phyloP scores from a whole-genome alignment of 2,113 vertebrate species.

The Terrapene triunguis region DNA sequence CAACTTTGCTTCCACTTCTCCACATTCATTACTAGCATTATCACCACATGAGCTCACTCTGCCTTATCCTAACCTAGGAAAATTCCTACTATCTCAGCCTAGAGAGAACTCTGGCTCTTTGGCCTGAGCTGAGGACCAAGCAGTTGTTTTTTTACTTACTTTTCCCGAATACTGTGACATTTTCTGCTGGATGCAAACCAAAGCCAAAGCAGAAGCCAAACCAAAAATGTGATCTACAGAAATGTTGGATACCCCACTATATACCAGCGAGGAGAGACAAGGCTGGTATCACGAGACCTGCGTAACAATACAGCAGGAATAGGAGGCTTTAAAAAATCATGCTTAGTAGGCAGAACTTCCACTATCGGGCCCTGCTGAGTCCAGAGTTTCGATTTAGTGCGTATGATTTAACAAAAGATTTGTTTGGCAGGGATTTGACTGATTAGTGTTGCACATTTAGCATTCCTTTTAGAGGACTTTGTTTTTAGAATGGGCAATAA shows the following conservation, averaged over 20 bases:
- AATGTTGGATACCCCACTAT: conserved; percentile 82
- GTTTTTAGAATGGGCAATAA: background rate
- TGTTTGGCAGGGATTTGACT: conserved; percentile 83
- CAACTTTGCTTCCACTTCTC: background rate
- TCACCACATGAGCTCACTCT: background rate
- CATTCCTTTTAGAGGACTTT: conserved; percentile 56
- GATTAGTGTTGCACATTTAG: conserved; percentile 63
- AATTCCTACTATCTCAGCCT: background rate
- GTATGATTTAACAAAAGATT: conserved; percentile 85
- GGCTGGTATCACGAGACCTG: conserved; percentile 25
- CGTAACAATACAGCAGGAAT: conserved; percentile 81
- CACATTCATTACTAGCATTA: fast-evolving
- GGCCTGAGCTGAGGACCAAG: background rate
- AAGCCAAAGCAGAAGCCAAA: conserved; percentile 75
- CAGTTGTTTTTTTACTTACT: conserved; percentile 79
- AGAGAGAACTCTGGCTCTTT: fast-evolving
- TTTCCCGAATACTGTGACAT: conserved; percentile 94
- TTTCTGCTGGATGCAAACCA: conserved; percentile 80
- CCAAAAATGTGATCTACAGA: conserved; percentile 65
- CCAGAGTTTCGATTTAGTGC: conserved; percentile 80
- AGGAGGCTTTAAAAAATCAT: conserved; percentile 76
- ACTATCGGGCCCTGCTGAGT: conserved; percentile 83
- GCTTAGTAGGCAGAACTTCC: conserved; percentile 81
- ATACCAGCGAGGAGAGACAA: conserved; percentile 67
- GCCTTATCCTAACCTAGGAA: background rate